Evolutionary conservation across 2,113 vertebrate genomes (phyloP).

Genomic region (Cranoglanis bouderius): DNA sequence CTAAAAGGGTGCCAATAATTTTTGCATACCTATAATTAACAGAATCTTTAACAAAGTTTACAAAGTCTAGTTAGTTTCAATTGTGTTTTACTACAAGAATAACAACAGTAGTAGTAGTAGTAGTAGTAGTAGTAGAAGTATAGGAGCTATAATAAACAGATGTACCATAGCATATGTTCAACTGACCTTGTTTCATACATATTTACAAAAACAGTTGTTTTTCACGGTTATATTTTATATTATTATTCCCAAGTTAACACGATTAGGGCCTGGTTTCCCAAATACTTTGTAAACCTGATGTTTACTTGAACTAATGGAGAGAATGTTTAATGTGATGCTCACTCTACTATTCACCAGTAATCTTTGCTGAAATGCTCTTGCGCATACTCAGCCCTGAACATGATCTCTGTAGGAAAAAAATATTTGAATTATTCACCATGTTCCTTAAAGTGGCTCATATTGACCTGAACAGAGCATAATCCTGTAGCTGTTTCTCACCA

Average conservation of each 20-base stretch:
- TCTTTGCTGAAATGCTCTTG: not conserved
- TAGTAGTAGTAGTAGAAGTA: not conserved
- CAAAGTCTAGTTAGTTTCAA: not conserved
- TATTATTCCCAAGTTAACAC: not conserved
- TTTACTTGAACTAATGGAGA: not conserved
- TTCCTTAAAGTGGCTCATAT: not conserved
- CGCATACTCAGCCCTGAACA: not conserved
- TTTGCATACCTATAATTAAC: no score
- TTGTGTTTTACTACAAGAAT: not conserved
- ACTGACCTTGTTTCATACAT: not conserved
- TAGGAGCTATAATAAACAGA: no score
- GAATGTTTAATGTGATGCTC: not conserved
- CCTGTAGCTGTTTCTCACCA: constrained; percentile 55
- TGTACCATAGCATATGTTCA: not conserved
- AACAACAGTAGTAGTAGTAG: not conserved
- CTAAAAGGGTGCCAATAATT: no score
- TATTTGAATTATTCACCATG: not conserved
- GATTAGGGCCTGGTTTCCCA: not conserved
- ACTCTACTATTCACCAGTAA: not conserved
- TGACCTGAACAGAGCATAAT: not conserved
- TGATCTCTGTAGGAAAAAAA: not conserved
- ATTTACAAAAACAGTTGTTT: not conserved
- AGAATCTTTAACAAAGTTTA: no score
- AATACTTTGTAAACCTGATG: not conserved
- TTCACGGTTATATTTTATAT: not conserved